Evolutionary conservation across 2,888 invertebrate species (phyloP).

Genomic region (Notocelia uddmanniana): DNA sequence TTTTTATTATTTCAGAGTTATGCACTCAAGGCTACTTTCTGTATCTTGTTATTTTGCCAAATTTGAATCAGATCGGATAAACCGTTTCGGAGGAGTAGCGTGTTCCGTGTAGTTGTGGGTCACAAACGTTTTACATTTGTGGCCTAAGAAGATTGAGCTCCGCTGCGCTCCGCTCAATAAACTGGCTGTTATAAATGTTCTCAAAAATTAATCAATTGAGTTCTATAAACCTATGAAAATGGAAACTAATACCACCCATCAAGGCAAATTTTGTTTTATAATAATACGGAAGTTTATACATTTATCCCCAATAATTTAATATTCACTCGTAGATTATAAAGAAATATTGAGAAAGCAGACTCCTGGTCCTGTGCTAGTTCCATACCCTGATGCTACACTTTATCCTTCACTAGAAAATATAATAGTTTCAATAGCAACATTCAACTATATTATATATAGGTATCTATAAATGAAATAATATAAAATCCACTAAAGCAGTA

Average conservation of each 20-base stretch:
- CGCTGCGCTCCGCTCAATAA: too few species aligned
- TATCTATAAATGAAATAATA: neutral
- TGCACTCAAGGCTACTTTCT: too few species aligned
- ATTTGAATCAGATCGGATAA: too few species aligned
- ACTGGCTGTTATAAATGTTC: neutral
- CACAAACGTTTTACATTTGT: too few species aligned
- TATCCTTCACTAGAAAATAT: neutral
- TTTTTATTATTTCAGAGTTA: too few species aligned
- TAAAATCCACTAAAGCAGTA: conserved; percentile 58
- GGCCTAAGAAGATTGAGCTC: too few species aligned
- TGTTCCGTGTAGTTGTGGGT: too few species aligned
- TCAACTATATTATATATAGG: neutral
- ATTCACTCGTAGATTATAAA: neutral
- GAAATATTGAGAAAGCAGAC: neutral
- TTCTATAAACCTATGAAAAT: neutral
- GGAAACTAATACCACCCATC: neutral
- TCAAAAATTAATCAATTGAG: neutral
- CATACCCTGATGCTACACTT: neutral
- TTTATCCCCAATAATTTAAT: neutral
- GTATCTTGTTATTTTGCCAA: too few species aligned
- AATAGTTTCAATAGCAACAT: neutral
- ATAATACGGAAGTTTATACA: neutral
- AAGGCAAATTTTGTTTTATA: neutral
- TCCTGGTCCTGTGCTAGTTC: neutral
- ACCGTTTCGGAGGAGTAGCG: too few species aligned